Conservation (phyloP, 2,888 invertebrate genomes). For the Polyploca ridens region DNA sequence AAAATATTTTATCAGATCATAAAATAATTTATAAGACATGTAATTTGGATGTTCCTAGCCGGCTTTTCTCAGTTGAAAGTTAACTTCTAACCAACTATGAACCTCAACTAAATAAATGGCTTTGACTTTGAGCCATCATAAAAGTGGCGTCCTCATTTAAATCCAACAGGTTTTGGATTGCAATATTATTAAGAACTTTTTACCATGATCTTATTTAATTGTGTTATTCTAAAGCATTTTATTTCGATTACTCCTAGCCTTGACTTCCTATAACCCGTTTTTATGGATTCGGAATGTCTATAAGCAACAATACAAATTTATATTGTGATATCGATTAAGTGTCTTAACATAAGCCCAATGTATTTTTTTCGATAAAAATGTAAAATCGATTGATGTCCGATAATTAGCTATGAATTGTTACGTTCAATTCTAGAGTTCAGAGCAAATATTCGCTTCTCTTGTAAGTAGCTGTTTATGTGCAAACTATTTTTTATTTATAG, state of each 20-base stretch:
- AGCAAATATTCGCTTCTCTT: conserved; percentile 50
- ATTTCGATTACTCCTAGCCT: neutral
- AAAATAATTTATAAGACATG: too few species aligned
- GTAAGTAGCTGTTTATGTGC: conserved; percentile 60
- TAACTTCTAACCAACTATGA: too few species aligned
- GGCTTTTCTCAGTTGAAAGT: too few species aligned
- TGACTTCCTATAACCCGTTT: too few species aligned
- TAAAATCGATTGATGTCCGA: conserved; percentile 3
- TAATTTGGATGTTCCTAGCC: too few species aligned
- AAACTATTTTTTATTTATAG: conserved; percentile 58
- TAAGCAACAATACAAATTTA: neutral
- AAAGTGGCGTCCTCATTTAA: neutral
- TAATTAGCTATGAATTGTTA: conserved; percentile 13
- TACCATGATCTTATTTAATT: neutral
- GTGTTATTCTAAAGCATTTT: neutral
- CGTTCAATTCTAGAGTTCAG: conserved; percentile 20
- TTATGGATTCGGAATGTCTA: neutral
- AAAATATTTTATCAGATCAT: too few species aligned
- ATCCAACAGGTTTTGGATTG: too few species aligned
- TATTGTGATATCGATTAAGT: neutral
- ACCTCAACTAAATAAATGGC: too few species aligned
- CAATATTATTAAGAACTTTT: too few species aligned
- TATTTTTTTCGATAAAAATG: neutral
- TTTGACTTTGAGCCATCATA: neutral
- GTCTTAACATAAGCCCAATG: conserved; percentile 2